These are phyloP conservation scores for Cephus pulcher DNA, from an alignment of 2,888 invertebrate species.

Conservation along the genomic window DNA sequence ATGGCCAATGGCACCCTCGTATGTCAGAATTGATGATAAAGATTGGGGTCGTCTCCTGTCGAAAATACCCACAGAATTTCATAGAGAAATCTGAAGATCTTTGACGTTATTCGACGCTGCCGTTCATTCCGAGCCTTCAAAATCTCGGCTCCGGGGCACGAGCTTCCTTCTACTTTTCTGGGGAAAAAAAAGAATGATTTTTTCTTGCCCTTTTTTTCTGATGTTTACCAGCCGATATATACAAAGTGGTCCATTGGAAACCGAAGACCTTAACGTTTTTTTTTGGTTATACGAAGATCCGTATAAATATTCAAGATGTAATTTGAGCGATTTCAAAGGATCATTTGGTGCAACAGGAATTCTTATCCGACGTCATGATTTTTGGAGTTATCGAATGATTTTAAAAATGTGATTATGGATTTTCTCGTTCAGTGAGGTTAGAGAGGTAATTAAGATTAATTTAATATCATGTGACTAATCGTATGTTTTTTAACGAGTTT, in stretches of 20 bases:
- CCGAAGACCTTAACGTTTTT: background rate
- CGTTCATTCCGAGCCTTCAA: background rate
- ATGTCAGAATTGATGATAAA: background rate
- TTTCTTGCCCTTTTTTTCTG: background rate
- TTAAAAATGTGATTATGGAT: background rate
- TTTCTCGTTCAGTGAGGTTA: background rate
- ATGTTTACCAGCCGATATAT: background rate
- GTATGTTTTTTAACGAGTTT: background rate
- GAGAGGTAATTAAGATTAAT: too few species aligned
- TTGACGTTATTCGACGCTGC: background rate
- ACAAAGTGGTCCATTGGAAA: background rate
- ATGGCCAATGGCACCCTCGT: background rate
- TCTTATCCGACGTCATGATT: background rate
- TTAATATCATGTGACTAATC: too few species aligned
- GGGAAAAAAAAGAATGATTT: background rate
- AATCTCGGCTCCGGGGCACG: background rate
- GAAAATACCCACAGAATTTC: background rate
- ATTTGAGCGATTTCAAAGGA: background rate
- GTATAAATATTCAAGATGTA: background rate
- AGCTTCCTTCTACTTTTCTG: background rate
- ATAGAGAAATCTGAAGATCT: background rate
- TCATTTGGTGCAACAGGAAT: background rate
- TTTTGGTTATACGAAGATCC: background rate
- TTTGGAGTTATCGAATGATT: background rate
- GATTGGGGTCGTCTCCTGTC: background rate